Evolutionary conservation across 2,888 invertebrate genomes (phyloP), one percentile per base, ranked within the genome.

Genomic region (Tenthredo mesomela): DNA sequence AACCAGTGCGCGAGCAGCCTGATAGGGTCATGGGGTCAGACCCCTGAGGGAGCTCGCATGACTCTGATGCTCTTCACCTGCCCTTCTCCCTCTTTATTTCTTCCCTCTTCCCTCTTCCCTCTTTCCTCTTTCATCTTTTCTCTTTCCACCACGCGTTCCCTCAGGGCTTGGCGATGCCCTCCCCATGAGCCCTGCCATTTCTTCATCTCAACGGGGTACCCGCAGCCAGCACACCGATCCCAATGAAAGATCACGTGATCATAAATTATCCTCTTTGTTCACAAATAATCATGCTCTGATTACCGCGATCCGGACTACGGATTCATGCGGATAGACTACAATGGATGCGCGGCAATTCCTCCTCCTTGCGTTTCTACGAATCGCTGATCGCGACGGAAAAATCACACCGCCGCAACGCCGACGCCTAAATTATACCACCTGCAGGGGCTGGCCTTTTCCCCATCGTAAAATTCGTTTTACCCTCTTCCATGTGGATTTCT

Each of bases 11-110:
- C 80, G 80, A 80, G 88, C 89, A 85, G 90, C 88, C 91, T 91
- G 92, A 92, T 92, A 90, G 92, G 92, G 92, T 91, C 91, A 89
- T 21, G 84, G 86, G 92, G 91, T 92, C 91, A 91, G 90, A 80
- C 91, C 91, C 90, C 92, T 91, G 91, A 91, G 92, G 92, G 92
- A 92, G 91, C 92, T 92, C 91, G 80, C 80, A 91, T 90, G 91
- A 90, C 91, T 91, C 91, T 91, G 89, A 89, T 90, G 87, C 89
- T 89, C 89, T 89, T 91, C 88, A 87, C 87, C 89, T 87, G 88
- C 87, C 77, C 77, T 80, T 33, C 61, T 80, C 80, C 80, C 58
- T 80, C 87, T 86, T 78, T 82, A 50, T 33, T 25, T 54, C 77
- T 47, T 50, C 25, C 87, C 86, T 71, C 85, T 86, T 86, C 80